Base-by-base conservation (phyloP, 2,888 invertebrate genomes). In the Stegana nigrithorax region DNA sequence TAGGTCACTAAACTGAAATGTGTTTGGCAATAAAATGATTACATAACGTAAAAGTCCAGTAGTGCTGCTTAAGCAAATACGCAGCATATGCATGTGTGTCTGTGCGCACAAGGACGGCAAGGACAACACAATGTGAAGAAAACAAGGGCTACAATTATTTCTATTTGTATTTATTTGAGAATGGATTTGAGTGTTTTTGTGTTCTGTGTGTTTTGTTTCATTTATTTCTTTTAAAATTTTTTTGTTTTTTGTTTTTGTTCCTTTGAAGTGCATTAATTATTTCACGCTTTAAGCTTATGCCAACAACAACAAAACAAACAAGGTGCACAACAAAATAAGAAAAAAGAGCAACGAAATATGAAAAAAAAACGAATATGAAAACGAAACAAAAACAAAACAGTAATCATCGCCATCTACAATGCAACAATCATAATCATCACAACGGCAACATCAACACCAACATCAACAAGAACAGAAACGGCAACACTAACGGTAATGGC, bases 1-100 rank as follows among this genome's bases (percentile, higher is more conserved):
- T 45, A 66, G n/a, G 66, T 60, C 17, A 65, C 39, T 26, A 62
- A 45, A n/a, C 73, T 73, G 63, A 36, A 42, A 10, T 44, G 56
- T 55, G n/a, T 27, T 25, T 51, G n/a, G 27, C 6, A 17, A 47
- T 7, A 27, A 26, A 27, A 39, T 14, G 14, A 6, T 39, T n/a
- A 39, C 17, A 6, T 5, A 32, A 51, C 27, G 26, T 12, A 4
- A 4, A 5, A 47, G n/a, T n/a, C n/a, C n/a, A n/a, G n/a, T n/a
- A n/a, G n/a, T n/a, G n/a, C n/a, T n/a, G n/a, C n/a, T n/a, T n/a
- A n/a, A 23, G n/a, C 21, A 47, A 47, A 17, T 1, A 23, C 8
- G 2, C 21, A 21, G 3, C 3, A 1, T 47, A 21, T 47, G n/a
- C 8, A n/a, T 17, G 23, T 23, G 23, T 6, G 12, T 10, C 23